These are phyloP conservation scores for Corythoichthys intestinalis DNA, from an alignment of 2,113 vertebrate genomes.

Conservation along the genomic window DNA sequence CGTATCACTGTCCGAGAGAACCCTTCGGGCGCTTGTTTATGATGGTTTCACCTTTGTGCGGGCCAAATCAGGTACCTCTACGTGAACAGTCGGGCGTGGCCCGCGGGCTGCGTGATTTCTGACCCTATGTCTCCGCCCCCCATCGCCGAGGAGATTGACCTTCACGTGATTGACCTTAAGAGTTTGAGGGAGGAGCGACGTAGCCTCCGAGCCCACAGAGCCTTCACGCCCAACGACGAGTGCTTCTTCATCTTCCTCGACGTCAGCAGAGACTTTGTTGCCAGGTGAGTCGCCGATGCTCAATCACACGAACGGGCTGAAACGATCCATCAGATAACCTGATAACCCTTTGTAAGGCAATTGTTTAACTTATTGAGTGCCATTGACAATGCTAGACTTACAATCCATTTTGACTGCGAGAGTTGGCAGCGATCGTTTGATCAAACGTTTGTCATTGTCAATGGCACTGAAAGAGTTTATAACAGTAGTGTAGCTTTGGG, in stretches of 20 bases:
- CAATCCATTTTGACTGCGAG: too few species aligned
- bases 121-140: conserved; percentile 94
- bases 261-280: conserved; percentile 93
- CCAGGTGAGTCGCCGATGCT: conserved; percentile 73
- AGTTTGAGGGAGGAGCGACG: conserved; percentile 88
- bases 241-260: conserved; percentile 98
- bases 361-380: neutral
- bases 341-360: too few species aligned
- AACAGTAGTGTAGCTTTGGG: too few species aligned
- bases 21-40: too few species aligned
- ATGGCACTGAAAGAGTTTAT: too few species aligned
- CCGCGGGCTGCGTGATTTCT: conserved; percentile 81
- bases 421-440: too few species aligned
- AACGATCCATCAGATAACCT: neutral
- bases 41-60: too few species aligned
- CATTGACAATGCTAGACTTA: too few species aligned
- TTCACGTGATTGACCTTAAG: conserved; percentile 92
- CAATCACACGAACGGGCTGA: neutral
- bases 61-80: conserved; percentile 83
- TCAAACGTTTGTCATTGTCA: too few species aligned
- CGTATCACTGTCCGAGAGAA: too few species aligned
- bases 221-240: conserved; percentile 92
- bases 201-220: conserved; percentile 85
- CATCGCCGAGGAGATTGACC: conserved; percentile 92
- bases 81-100: conserved; percentile 95